Conservation (phyloP, 2,888 invertebrate species). For the Aricia artaxerxes region DNA sequence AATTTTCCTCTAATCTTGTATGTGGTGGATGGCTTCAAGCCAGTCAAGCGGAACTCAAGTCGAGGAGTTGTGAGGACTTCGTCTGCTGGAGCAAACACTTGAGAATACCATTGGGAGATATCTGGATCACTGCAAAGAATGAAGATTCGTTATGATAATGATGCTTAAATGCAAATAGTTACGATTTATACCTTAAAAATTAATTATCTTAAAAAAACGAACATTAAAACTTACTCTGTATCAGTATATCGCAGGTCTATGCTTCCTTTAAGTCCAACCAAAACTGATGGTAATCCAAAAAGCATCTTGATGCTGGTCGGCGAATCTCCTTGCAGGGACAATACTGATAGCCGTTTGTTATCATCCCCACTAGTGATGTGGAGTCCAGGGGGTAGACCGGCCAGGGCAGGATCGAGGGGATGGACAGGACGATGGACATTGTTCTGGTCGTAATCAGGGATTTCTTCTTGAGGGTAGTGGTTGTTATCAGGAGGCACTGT, state of each 20-base stretch:
- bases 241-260: conserved; percentile 93
- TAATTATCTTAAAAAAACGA: background rate
- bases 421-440: conserved; percentile 60
- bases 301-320: conserved; percentile 89
- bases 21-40: conserved; percentile 87
- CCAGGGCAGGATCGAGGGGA: conserved; percentile 48
- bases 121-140: conserved; percentile 81
- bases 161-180: background rate
- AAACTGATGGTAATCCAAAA: conserved; percentile 89
- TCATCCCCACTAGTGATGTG: conserved; percentile 59
- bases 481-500: conserved; percentile 69
- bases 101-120: conserved; percentile 88
- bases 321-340: conserved; percentile 87
- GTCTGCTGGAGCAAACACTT: conserved; percentile 92
- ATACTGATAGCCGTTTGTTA: conserved; percentile 75
- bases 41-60: conserved; percentile 90
- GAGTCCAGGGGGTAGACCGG: conserved; percentile 55
- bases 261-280: conserved; percentile 92
- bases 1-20: conserved; percentile 92
- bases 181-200: background rate
- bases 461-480: conserved; percentile 63
- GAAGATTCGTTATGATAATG: background rate
- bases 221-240: conserved; percentile 79
- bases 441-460: conserved; percentile 60
- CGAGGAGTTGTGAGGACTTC: conserved; percentile 92